Evolutionary conservation across 2,797 vertebrate genomes (phyloP), one percentile per base, ranked within the genome.

Genomic region (Telmatherina bonti): DNA sequence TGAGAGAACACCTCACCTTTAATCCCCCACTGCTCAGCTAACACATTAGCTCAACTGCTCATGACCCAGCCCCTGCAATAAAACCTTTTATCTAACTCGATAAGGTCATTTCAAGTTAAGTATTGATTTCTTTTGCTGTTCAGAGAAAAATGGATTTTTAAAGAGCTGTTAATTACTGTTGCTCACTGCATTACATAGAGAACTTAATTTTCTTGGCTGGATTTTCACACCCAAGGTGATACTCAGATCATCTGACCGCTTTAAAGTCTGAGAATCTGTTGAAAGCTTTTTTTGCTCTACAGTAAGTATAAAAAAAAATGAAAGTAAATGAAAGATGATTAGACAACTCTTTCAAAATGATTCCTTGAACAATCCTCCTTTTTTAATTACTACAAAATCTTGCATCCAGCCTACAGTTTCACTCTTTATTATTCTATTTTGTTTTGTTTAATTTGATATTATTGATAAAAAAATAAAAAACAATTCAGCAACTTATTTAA

Each of bases 51-150:
- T 94, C 92, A 93, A 88, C 89, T 38, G 52, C 89, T 88, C 74
- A 76, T 86, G 84, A 88, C 91, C 88, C 90, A 76, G 82, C 72
- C 82, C 85, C 80, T 79, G 80, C 83, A 87, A 93, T 91, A 91
- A 92, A 93, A 86, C 91, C 93, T 95, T 94, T 94, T 93, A 95
- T 92, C 90, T 89, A 81, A 85, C 91, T 91, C 90, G 85, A 91
- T 93, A 92, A 92, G 90, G 91, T 93, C 92, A 88, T 89, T 87
- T 89, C 70, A 90, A 92, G 94, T 93, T 89, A 92, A 92, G 81
- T 93, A 95, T 95, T 83, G 94, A 95, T 94, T 93, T 89, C 85
- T 88, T 92, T 93, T 88, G 82, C 86, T 93, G 91, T 94, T 90
- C 79, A 88, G 84, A 88, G 88, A 89, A 93, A 89, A 89, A 94